These are phyloP conservation scores for Scaptomyza cyrtandrae DNA, from an alignment of 2,888 invertebrate species.

Conservation along the genomic window DNA sequence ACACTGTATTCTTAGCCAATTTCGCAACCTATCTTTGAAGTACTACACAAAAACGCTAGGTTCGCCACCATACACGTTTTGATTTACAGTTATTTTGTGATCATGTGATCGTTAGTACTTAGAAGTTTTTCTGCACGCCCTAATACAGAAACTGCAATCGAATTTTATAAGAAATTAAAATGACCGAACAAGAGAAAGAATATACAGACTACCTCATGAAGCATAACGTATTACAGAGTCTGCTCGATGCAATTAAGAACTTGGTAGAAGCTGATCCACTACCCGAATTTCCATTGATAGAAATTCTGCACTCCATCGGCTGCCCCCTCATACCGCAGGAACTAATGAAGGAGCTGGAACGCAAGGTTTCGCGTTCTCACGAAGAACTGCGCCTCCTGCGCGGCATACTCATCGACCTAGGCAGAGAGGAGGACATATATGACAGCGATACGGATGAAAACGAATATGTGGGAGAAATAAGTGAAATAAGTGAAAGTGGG, in stretches of 20 bases:
- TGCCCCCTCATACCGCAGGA: slow-evolving; percentile 66
- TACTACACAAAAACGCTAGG: slow-evolving; percentile 8
- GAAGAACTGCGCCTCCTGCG: slow-evolving; percentile 62
- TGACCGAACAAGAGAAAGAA: slow-evolving; percentile 47
- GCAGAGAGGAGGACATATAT: slow-evolving; percentile 47
- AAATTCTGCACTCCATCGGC: slow-evolving; percentile 48
- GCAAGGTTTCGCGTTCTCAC: slow-evolving; percentile 56
- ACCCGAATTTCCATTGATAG: slow-evolving; percentile 55
- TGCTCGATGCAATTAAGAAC: slow-evolving; percentile 48
- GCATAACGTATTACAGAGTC: slow-evolving; percentile 42
- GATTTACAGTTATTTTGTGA: slow-evolving; percentile 48
- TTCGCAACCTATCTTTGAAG: slow-evolving; percentile 9
- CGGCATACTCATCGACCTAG: slow-evolving; percentile 47
- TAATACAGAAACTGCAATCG: not conserved
- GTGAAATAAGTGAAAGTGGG: slow-evolving; percentile 5
- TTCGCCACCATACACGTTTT: slow-evolving; percentile 1
- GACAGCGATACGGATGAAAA: slow-evolving; percentile 57
- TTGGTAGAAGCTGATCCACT: slow-evolving; percentile 39
- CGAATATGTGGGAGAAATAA: slow-evolving; percentile 55
- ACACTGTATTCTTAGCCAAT: slow-evolving; percentile 4
- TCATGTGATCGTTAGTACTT: slow-evolving; percentile 16
- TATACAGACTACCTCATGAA: slow-evolving; percentile 43
- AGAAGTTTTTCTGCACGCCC: slow-evolving; percentile 15
- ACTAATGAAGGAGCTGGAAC: slow-evolving; percentile 65
- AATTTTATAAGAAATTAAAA: slow-evolving; percentile 8